phyloP scores from a whole-genome alignment of 1,140 invertebrate genomes.

The Diabrotica virgifera region DNA sequence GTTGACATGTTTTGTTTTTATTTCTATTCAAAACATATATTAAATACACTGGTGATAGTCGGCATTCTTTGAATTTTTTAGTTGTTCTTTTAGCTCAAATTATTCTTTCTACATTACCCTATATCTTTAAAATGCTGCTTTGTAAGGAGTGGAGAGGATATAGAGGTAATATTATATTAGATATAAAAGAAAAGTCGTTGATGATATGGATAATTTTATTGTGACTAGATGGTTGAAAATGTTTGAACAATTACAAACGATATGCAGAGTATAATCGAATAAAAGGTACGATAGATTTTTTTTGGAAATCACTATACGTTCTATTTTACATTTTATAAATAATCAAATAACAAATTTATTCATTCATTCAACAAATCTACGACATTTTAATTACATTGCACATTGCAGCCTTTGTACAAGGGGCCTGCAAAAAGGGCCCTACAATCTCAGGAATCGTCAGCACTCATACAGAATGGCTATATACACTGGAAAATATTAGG shows the following conservation, averaged over 20 bases:
- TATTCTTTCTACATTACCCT: no score
- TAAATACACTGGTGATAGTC: no score
- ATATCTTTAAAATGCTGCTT: no score
- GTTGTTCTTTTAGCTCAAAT: no score
- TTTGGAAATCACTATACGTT: slow-evolving; percentile 32
- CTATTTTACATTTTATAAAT: slow-evolving; percentile 19
- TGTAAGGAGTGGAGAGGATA: no score
- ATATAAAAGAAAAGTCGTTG: no score
- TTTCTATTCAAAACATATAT: no score
- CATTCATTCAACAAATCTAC: slow-evolving; percentile 20
- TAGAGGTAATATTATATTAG: no score
- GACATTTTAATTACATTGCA: slow-evolving; percentile 37
- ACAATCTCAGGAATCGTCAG: slow-evolving; percentile 23
- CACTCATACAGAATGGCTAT: slow-evolving; percentile 13
- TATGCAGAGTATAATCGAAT: slow-evolving; percentile 47
- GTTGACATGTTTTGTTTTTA: no score
- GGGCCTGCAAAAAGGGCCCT: slow-evolving; percentile 33
- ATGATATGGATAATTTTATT: slow-evolving; percentile 42
- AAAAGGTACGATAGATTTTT: slow-evolving; percentile 38
- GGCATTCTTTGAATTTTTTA: no score
- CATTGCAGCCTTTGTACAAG: slow-evolving; percentile 39
- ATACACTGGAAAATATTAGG: not conserved
- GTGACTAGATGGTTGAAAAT: slow-evolving; percentile 50
- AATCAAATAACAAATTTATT: slow-evolving; percentile 20
- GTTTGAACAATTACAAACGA: slow-evolving; percentile 48